A percentile compares a stretch with the other conserved stretches of the same genome.
Conservation (phyloP, 1,140 invertebrate species). For the Schlechtendalia chinensis region DNA sequence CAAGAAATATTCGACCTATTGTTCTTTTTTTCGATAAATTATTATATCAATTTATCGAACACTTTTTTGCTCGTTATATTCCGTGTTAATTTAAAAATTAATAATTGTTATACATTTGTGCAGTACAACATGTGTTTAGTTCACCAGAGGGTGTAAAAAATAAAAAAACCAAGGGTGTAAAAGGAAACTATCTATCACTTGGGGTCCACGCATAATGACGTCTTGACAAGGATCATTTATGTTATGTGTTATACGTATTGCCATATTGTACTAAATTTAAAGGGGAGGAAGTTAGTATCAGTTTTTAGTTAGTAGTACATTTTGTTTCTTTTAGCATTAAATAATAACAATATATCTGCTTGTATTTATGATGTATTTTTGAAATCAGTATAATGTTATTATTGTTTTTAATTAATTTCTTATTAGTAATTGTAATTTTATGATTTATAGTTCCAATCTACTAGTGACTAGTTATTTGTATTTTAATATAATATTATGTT, state of each 20-base stretch:
- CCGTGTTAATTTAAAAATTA: neutral
- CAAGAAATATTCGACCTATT: no score
- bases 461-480: no score
- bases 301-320: neutral
- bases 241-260: neutral
- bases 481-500: no score
- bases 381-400: no score
- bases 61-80: neutral
- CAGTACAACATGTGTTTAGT: neutral
- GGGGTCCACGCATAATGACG: neutral
- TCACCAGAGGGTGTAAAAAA: neutral
- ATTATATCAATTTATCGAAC: no score
- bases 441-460: no score
- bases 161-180: neutral
- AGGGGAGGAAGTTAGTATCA: neutral
- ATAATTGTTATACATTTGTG: neutral
- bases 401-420: no score
- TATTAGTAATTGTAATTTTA: no score
- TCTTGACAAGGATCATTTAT: neutral
- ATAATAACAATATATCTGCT: no score
- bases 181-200: conserved; percentile 7
- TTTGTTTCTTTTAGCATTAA: no score
- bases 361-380: no score
- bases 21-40: no score
- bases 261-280: neutral